Conservation (phyloP, 2,888 invertebrate species). For the Pseudeuparius sepicola region DNA sequence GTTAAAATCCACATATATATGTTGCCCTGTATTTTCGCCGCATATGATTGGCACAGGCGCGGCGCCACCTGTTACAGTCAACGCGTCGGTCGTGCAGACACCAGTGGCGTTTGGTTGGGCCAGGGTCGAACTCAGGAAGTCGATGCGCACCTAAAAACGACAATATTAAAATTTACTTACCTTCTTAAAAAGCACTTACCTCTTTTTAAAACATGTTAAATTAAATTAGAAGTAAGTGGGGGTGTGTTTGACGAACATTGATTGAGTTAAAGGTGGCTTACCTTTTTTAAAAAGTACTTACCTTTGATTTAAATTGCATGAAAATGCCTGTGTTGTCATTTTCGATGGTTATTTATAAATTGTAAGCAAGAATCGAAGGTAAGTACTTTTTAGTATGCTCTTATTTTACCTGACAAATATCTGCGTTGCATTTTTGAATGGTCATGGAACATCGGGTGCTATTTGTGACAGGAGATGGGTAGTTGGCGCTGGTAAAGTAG, state of each 20-base stretch:
- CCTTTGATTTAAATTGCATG: too few species aligned
- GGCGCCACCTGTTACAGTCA: constrained; percentile 58
- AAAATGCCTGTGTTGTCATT: too few species aligned
- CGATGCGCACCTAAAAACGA: constrained; percentile 55
- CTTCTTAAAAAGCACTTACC: constrained; percentile 1
- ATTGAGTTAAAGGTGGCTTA: too few species aligned
- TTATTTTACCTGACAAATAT: constrained; percentile 57
- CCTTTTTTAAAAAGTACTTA: too few species aligned
- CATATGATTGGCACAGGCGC: constrained; percentile 64
- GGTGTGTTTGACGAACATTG: too few species aligned
- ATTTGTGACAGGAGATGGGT: constrained; percentile 58
- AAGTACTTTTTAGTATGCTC: too few species aligned
- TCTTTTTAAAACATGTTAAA: too few species aligned
- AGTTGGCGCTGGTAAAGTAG: constrained; percentile 69
- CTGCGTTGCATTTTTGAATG: constrained; percentile 54
- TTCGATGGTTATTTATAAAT: too few species aligned
- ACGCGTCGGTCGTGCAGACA: constrained; percentile 55
- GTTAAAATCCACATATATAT: constrained; percentile 65
- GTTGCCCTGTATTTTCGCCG: constrained; percentile 70
- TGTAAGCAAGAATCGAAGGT: too few species aligned
- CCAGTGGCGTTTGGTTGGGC: constrained; percentile 65
- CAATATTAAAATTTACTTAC: constrained; percentile 6
- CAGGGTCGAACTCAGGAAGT: constrained; percentile 60
- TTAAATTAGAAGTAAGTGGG: too few species aligned
- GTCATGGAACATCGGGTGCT: constrained; percentile 60